Conservation (phyloP, 2,113 vertebrate genomes). For the Mus pahari region DNA sequence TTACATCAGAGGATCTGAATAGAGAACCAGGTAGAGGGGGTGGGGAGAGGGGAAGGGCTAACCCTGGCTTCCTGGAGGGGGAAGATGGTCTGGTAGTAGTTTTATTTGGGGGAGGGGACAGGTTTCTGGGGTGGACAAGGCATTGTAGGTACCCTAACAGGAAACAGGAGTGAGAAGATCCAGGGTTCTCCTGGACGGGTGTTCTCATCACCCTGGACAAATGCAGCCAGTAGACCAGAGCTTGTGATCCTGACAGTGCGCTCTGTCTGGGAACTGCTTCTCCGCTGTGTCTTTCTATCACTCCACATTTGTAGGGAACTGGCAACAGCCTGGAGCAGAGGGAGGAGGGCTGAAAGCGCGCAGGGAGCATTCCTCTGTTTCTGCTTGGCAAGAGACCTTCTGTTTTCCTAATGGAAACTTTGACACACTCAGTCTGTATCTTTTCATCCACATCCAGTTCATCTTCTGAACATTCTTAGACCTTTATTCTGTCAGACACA, state of each 20-base stretch:
- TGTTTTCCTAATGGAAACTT: slow-evolving; percentile 87
- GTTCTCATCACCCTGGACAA: too few relatives aligned
- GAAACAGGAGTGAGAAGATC: neutral
- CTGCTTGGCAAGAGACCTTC: slow-evolving; percentile 83
- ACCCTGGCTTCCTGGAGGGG: neutral
- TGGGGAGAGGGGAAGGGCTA: neutral
- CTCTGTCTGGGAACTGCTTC: slow-evolving; percentile 20
- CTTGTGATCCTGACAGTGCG: neutral
- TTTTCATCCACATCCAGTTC: slow-evolving; percentile 85
- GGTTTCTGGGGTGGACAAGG: neutral
- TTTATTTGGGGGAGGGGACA: neutral
- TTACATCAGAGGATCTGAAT: neutral
- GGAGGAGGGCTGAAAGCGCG: slow-evolving; percentile 70
- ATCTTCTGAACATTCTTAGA: slow-evolving; percentile 85
- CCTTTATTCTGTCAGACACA: slow-evolving; percentile 84
- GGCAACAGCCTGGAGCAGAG: slow-evolving; percentile 58
- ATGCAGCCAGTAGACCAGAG: neutral
- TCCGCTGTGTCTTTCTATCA: slow-evolving; percentile 43
- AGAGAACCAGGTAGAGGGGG: too few relatives aligned
- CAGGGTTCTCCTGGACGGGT: neutral
- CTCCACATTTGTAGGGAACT: slow-evolving; percentile 69
- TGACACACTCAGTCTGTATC: slow-evolving; percentile 84
- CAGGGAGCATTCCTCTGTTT: slow-evolving; percentile 77
- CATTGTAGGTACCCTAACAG: neutral
- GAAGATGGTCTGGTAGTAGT: neutral